Evolutionary conservation across 35 echinoderm and acorn worm genomes (phyloP).

Genomic region (Ptychodera flava): DNA sequence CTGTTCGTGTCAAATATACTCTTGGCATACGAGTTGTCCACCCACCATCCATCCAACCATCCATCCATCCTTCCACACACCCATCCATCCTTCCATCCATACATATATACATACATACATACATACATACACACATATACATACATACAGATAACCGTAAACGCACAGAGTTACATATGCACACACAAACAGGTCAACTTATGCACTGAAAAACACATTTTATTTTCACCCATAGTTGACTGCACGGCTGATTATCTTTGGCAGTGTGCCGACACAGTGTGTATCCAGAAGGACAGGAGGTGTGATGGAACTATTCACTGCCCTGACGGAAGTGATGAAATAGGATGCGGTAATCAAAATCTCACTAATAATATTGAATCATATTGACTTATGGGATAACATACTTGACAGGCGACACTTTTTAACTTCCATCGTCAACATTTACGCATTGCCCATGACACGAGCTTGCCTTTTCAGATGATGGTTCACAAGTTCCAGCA

Average conservation of each 20-base stretch:
- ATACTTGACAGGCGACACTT: no score
- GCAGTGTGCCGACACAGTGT: neutral
- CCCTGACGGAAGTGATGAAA: neutral
- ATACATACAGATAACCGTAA: neutral
- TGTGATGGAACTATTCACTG: neutral
- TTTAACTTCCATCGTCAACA: no score
- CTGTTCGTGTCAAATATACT: no score
- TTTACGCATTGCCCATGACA: no score
- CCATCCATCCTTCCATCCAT: neutral
- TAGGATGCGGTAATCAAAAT: neutral
- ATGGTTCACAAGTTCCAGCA: no score
- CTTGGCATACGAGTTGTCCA: no score
- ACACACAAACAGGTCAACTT: neutral
- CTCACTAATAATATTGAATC: no score
- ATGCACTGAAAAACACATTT: neutral
- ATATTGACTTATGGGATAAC: no score
- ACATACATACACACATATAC: neutral
- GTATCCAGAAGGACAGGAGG: neutral
- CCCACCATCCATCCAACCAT: no score
- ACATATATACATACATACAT: neutral
- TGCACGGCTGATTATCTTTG: neutral
- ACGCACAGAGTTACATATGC: neutral
- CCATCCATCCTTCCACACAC: neutral
- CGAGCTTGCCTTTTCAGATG: no score
- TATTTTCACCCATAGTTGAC: neutral